phyloP scores from a whole-genome alignment of 2,888 invertebrate species.

The Syrista parreyssii region DNA sequence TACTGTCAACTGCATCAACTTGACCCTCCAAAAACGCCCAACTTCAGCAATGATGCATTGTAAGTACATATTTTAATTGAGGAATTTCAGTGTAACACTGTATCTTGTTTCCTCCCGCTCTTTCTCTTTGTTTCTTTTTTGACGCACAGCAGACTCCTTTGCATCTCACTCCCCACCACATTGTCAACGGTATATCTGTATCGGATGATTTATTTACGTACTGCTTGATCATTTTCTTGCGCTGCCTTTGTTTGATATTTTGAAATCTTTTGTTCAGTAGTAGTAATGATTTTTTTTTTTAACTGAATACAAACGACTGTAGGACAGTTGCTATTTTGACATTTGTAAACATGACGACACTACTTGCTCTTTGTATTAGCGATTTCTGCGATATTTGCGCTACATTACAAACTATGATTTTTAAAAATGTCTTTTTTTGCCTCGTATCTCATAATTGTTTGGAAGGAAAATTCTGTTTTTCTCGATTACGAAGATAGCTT shows the following conservation, averaged over 20 bases:
- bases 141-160: constrained; percentile 11
- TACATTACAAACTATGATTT: background rate
- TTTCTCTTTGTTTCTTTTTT: constrained; percentile 5
- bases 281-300: background rate
- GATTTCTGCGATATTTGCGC: background rate
- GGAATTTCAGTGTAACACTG: constrained; percentile 10
- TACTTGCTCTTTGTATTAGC: background rate
- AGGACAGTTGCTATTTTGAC: background rate
- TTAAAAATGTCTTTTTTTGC: background rate
- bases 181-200: background rate
- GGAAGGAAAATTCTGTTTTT: background rate
- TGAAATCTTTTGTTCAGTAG: background rate
- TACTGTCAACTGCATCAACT: constrained; percentile 93
- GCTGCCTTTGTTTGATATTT: constrained; percentile 4
- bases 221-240: constrained; percentile 9
- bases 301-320: background rate
- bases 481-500: background rate
- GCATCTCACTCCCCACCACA: constrained; percentile 10
- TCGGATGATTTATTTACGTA: background rate
- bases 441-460: background rate
- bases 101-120: constrained; percentile 25
- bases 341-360: background rate
- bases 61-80: constrained; percentile 71
- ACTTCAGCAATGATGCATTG: constrained; percentile 96
- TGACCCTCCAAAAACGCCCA: constrained; percentile 90